These are phyloP conservation scores for Knipowitschia caucasica DNA, from an alignment of 2,797 vertebrate species.

Conservation along the genomic window DNA sequence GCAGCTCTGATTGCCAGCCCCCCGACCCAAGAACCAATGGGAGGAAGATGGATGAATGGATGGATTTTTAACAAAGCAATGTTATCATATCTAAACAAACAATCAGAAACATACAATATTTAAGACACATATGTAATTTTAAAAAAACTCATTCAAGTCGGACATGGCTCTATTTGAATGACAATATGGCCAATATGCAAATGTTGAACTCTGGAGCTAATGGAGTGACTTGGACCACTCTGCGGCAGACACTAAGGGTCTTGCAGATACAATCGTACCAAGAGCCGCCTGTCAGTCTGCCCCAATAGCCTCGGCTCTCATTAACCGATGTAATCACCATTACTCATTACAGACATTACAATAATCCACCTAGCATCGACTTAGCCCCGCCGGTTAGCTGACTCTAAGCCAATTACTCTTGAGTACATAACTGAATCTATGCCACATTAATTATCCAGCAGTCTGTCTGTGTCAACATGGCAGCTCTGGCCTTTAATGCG, in stretches of 20 bases:
- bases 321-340: conserved; percentile 5
- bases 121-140: too few relatives aligned
- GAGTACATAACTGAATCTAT: conserved; percentile 28
- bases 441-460: conserved; percentile 35
- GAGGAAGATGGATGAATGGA: too few relatives aligned
- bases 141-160: too few relatives aligned
- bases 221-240: not conserved
- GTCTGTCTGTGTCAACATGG: conserved; percentile 26
- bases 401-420: conserved; percentile 35
- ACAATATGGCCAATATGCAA: not conserved
- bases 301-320: conserved; percentile 9
- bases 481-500: conserved; percentile 22
- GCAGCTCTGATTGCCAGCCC: too few relatives aligned
- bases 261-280: conserved; percentile 25
- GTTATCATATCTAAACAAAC: too few relatives aligned
- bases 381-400: conserved; percentile 20
- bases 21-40: too few relatives aligned
- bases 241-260: not conserved
- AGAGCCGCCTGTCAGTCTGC: conserved; percentile 27
- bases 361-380: conserved; percentile 38
- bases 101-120: too few relatives aligned
- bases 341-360: conserved; percentile 26
- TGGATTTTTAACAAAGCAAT: too few relatives aligned
- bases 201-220: not conserved
- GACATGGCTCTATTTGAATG: too few relatives aligned